Evolutionary conservation across 2,888 invertebrate genomes (phyloP), one percentile per base, ranked within the genome.

Genomic region (Griposia aprilina): DNA sequence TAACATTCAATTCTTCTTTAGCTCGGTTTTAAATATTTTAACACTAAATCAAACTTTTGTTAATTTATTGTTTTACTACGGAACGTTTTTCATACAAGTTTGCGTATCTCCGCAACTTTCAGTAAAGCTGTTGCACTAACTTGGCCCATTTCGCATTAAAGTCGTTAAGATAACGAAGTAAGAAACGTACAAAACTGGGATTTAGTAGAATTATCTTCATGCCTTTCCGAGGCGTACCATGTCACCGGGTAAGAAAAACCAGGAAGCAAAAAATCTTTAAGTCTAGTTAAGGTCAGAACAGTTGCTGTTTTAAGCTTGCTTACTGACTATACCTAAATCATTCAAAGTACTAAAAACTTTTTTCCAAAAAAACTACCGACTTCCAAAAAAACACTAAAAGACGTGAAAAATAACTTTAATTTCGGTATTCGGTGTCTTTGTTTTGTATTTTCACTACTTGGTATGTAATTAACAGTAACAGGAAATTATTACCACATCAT

Each of bases 121-220:
- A 55, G 10, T 66, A 36, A 59, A 36, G 52, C 59, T 73, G 79
- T 66, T 74, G 52, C 65, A 59, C 0, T 20, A 81, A 79, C 79
- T 79, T 79, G 13, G 41, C 74, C 81, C 81, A 81, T 79, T 79
- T 74, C n/a, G 13, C 81, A 81, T 79, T 79, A 26, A 65, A 81
- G 65, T 79, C 65, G 65, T 73, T 81, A 62, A 81, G 75, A 81
- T 81, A 80, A 57, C 48, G 30, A 30, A 59, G 41, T 77, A 59
- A 30, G 36, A 50, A 70, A 73, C 66, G 36, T 81, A 79, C 65
- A 52, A 81, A 59, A 66, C 74, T 36, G 26, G 52, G 23, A 74
- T 81, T 81, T 73, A 59, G 13, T 26, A 23, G 52, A 57, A 59
- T 79, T 80, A 80, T 80, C 80, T 57, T 57, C 15, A 30, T 48